phyloP scores from a whole-genome alignment of 2,113 vertebrate species.

The Hirundichthys speculiger region DNA sequence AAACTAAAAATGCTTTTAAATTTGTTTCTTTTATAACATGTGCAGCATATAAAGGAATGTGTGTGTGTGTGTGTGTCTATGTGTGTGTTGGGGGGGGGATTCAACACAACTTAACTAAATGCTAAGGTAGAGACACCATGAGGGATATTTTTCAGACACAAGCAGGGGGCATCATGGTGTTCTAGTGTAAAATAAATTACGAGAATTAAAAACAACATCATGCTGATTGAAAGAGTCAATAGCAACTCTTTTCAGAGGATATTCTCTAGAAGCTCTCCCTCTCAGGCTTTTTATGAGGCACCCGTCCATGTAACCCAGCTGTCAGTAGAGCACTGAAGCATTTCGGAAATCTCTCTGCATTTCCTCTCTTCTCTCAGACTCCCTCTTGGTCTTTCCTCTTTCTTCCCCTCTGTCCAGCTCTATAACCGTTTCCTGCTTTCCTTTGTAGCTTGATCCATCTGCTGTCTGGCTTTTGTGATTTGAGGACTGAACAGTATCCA shows the following conservation, averaged over 20 bases:
- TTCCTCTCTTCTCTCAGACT: slow-evolving; percentile 6
- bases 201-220: neutral
- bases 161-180: too few species aligned
- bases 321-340: slow-evolving; percentile 56
- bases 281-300: slow-evolving; percentile 19
- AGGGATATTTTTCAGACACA: neutral
- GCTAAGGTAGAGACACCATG: neutral
- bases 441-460: slow-evolving; percentile 41
- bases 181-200: neutral
- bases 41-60: too few species aligned
- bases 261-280: neutral
- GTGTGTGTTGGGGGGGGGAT: too few species aligned
- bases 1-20: neutral
- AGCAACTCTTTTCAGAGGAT: too few species aligned
- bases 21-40: neutral
- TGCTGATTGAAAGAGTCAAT: too few species aligned
- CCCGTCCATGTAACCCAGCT: slow-evolving; percentile 32
- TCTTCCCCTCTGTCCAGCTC: neutral
- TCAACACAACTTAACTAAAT: too few species aligned
- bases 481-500: slow-evolving; percentile 24
- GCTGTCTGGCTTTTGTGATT: slow-evolving; percentile 41
- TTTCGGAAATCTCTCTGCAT: slow-evolving; percentile 38
- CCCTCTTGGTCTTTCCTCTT: neutral
- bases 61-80: too few species aligned
- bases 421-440: slow-evolving; percentile 14